Base-by-base conservation (phyloP, 1,140 invertebrate genomes). In the Ruditapes philippinarum region DNA sequence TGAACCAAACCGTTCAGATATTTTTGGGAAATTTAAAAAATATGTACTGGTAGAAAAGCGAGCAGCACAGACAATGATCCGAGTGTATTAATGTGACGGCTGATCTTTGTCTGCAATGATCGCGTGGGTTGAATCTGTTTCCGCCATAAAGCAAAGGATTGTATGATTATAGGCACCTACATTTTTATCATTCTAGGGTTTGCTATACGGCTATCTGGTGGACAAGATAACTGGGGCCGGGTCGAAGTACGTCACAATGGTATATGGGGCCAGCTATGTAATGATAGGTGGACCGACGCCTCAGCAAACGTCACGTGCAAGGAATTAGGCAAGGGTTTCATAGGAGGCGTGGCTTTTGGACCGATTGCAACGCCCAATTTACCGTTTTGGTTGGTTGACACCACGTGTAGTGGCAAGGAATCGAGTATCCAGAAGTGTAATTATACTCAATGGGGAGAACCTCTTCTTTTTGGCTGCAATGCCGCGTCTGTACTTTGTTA, bases 191-290 rank as follows among this genome's bases (percentile, higher is more conserved):
- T 82, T 81, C 28, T 76, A 92, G 91, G 54, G 0, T 83, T 89
- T 74, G 86, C 49, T 28, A 94, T 97, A n/a, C 96, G 97, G 36
- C 91, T 98, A 40, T 96, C 95, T 0, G 97, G 97, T 57, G 97
- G 97, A 38, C 96, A 91, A 38, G 76, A 79, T 0, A 95, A 95
- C 36, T 97, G 97, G 94, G 97, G 98, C 0, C 95, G 97, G 54
- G 95, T 98, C 0, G 97, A 98, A 95, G 96, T 98, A 0, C 96
- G 96, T 89, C 97, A 97, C 92, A 96, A 97, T 89, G 97, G 97
- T 9, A 96, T 97, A 3, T 98, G 97, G 98, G 97, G 98, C 0
- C 97, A 97, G 0, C 96, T 98, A 17, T 98, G 98, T 92, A 97
- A 73, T 45, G 60, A 73, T 42, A 79, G 42, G 25, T 88, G 86